Conservation (phyloP, 2,888 invertebrate species). For the Tachina grossa region DNA sequence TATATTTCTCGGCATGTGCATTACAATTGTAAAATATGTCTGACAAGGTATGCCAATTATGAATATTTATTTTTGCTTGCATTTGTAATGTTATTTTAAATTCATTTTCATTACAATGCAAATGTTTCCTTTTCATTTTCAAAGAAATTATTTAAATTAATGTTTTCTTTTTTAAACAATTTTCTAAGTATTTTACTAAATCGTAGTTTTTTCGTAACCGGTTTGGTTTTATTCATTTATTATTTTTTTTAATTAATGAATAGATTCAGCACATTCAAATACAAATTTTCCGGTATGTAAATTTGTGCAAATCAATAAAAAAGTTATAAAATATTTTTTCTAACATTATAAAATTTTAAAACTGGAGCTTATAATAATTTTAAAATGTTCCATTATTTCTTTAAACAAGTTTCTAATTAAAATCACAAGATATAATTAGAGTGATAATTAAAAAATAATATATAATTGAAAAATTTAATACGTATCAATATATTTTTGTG, state of each 20-base stretch:
- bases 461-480: no score
- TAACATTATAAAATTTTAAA: not conserved
- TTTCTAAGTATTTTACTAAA: not conserved
- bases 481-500: no score
- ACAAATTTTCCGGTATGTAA: conserved; percentile 17
- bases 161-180: not conserved
- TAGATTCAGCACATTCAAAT: not conserved
- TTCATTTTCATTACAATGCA: conserved; percentile 8
- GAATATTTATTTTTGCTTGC: not conserved
- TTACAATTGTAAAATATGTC: conserved; percentile 20
- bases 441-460: no score
- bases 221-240: conserved; percentile 1
- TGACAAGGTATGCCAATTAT: conserved; percentile 37
- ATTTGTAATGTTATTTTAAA: not conserved
- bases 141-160: not conserved
- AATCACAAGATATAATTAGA: no score
- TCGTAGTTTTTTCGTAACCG: conserved; percentile 19
- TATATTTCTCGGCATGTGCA: conserved; percentile 11
- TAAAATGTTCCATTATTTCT: not conserved
- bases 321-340: not conserved
- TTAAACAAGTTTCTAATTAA: not conserved
- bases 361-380: not conserved
- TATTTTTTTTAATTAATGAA: not conserved
- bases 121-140: conserved; percentile 19
- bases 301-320: not conserved